Conservation (phyloP, 2,888 invertebrate genomes). For the Athripsodes cinereus region DNA sequence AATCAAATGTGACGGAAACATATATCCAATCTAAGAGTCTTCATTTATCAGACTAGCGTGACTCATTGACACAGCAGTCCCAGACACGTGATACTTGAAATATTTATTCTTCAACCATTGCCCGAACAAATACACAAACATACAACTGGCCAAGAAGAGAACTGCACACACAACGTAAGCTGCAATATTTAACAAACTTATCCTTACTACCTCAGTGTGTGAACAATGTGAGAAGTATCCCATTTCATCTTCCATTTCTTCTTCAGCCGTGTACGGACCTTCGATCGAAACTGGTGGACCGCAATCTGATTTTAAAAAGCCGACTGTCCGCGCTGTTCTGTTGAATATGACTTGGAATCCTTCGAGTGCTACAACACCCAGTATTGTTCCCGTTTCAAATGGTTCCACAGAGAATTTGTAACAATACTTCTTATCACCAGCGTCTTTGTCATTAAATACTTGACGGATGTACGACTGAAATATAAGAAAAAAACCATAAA, state of each 20-base stretch:
- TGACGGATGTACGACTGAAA: slow-evolving; percentile 48
- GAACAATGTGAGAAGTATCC: slow-evolving; percentile 17
- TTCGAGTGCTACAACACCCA: slow-evolving; percentile 50
- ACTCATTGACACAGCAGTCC: slow-evolving; percentile 25
- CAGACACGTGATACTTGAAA: slow-evolving; percentile 22
- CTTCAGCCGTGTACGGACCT: slow-evolving; percentile 38
- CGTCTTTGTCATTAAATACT: slow-evolving; percentile 34
- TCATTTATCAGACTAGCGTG: slow-evolving; percentile 28
- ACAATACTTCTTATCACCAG: slow-evolving; percentile 40
- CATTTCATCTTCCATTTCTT: slow-evolving; percentile 23
- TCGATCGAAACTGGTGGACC: slow-evolving; percentile 39
- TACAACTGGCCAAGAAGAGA: slow-evolving; percentile 23
- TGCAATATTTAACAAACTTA: slow-evolving; percentile 24
- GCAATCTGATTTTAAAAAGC: slow-evolving; percentile 42
- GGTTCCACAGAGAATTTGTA: slow-evolving; percentile 46
- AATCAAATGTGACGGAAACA: too few relatives aligned
- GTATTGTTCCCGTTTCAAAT: slow-evolving; percentile 40
- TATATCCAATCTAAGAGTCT: slow-evolving; percentile 16
- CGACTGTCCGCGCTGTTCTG: slow-evolving; percentile 44
- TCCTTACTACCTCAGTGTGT: slow-evolving; percentile 6
- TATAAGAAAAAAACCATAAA: slow-evolving; percentile 6
- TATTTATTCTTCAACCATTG: slow-evolving; percentile 28
- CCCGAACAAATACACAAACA: slow-evolving; percentile 26
- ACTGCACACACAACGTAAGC: slow-evolving; percentile 26
- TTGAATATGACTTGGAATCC: slow-evolving; percentile 47